Evolutionary conservation across 2,113 vertebrate species (phyloP).

Genomic region (Gobio gobio): DNA sequence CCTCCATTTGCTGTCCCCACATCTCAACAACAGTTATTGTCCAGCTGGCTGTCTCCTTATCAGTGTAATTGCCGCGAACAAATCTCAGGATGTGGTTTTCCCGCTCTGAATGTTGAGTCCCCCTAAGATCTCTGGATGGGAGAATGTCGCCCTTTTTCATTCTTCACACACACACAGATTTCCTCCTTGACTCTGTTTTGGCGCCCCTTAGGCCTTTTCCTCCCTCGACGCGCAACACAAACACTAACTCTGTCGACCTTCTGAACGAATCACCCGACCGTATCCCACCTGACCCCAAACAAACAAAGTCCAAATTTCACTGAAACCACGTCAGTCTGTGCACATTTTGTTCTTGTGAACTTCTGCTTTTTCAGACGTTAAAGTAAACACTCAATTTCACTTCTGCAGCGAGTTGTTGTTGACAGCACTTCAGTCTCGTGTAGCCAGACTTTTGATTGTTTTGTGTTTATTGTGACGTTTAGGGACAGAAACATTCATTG

Average conservation of each 20-base stretch:
- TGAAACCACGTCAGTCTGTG: neutral
- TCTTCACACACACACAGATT: neutral
- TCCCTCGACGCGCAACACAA: neutral
- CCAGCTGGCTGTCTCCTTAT: slow-evolving; percentile 8
- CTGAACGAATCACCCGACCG: neutral
- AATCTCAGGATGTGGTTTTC: slow-evolving; percentile 39
- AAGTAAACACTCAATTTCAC: slow-evolving; percentile 14
- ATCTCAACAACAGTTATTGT: neutral
- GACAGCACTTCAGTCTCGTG: neutral
- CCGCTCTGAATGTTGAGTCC: slow-evolving; percentile 25
- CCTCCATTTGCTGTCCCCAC: neutral
- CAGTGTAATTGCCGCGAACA: slow-evolving; percentile 19
- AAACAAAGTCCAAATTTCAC: neutral
- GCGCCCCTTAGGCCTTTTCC: neutral
- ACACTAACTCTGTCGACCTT: neutral
- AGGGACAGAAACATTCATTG: neutral
- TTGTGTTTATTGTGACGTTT: neutral
- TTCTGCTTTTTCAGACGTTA: slow-evolving; percentile 4
- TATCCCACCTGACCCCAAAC: slow-evolving; percentile 21
- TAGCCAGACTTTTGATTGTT: neutral
- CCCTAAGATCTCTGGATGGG: slow-evolving; percentile 20
- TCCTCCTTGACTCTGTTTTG: slow-evolving; percentile 6
- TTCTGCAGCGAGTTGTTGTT: neutral
- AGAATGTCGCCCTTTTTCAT: neutral
- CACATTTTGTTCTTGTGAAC: slow-evolving; percentile 15